A percentile compares a stretch with the other conserved stretches of the same genome.
These are phyloP conservation scores for Camelus dromedarius DNA, from an alignment of 2,113 vertebrate species.

Conservation along the genomic window DNA sequence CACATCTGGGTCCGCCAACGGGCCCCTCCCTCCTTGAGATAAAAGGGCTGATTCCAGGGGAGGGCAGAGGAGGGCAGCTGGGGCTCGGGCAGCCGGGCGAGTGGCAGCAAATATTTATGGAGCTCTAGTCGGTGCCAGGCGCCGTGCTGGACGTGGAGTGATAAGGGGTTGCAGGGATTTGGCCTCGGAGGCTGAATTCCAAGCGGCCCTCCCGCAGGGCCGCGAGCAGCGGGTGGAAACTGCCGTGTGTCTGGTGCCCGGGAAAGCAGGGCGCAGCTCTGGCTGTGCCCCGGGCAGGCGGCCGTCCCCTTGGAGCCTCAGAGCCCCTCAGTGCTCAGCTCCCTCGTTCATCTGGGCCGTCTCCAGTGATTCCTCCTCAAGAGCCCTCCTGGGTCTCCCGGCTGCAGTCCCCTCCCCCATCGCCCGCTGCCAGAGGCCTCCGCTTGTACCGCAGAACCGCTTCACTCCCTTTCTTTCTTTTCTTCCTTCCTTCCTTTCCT, in stretches of 20 bases:
- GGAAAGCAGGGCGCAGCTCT: not conserved
- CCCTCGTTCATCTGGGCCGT: not conserved
- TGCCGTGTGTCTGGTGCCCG: fast-evolving
- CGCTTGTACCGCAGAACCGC: fast-evolving
- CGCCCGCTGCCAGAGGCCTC: fast-evolving
- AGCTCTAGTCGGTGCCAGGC: not conserved
- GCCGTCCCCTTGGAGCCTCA: not conserved
- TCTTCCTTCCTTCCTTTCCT: too few relatives aligned
- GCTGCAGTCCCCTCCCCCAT: too few relatives aligned
- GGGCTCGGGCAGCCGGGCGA: not conserved
- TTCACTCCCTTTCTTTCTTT: not conserved
- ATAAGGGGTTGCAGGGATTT: not conserved
- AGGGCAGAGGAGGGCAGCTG: not conserved
- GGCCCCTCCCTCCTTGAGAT: not conserved
- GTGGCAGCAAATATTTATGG: not conserved
- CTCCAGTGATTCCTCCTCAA: not conserved
- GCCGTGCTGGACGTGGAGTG: not conserved
- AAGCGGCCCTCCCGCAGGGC: not conserved
- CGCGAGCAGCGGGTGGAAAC: not conserved
- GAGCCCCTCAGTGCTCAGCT: not conserved
- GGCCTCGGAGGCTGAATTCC: conserved; percentile 29
- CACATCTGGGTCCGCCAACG: too few relatives aligned
- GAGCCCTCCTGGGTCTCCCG: fast-evolving
- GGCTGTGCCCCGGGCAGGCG: fast-evolving
- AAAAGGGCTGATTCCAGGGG: not conserved